phyloP scores from a whole-genome alignment of 2,797 vertebrate species.

The Microctenopoma stevenorrisi region DNA sequence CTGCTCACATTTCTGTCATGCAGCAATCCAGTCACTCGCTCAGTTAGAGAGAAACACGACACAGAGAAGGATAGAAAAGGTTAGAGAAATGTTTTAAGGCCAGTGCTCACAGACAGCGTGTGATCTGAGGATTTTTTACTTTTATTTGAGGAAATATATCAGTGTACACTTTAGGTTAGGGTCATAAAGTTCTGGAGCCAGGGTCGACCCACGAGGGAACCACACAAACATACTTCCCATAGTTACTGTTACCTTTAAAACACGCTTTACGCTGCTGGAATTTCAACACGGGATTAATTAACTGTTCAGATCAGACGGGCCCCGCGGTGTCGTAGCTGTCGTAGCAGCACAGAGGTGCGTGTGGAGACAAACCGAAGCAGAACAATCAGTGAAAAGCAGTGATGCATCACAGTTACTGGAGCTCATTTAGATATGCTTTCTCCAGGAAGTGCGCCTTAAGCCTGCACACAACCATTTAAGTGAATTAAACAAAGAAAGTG shows the following conservation, averaged over 20 bases:
- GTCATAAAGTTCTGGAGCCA: too few relatives aligned
- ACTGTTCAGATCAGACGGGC: not conserved
- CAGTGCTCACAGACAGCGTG: not conserved
- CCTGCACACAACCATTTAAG: not conserved
- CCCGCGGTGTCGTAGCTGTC: not conserved
- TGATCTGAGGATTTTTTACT: not conserved
- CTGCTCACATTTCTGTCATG: conserved; percentile 46
- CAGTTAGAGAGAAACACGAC: conserved; percentile 1
- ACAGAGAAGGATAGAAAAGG: conserved; percentile 11
- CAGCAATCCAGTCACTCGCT: conserved; percentile 41
- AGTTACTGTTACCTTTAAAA: too few relatives aligned
- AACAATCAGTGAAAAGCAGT: not conserved
- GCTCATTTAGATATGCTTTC: not conserved
- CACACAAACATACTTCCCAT: too few relatives aligned
- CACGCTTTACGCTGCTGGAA: too few relatives aligned
- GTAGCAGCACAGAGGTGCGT: not conserved
- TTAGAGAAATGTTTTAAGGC: not conserved
- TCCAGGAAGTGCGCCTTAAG: too few relatives aligned
- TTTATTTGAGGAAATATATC: conserved; percentile 1
- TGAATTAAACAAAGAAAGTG: not conserved
- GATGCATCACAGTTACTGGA: too few relatives aligned
- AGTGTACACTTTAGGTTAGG: too few relatives aligned
- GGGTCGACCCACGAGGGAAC: too few relatives aligned
- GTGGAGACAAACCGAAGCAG: not conserved
- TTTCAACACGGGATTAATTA: too few relatives aligned